phyloP scores from a whole-genome alignment of 1,140 invertebrate genomes.

The Atta cephalotes region DNA sequence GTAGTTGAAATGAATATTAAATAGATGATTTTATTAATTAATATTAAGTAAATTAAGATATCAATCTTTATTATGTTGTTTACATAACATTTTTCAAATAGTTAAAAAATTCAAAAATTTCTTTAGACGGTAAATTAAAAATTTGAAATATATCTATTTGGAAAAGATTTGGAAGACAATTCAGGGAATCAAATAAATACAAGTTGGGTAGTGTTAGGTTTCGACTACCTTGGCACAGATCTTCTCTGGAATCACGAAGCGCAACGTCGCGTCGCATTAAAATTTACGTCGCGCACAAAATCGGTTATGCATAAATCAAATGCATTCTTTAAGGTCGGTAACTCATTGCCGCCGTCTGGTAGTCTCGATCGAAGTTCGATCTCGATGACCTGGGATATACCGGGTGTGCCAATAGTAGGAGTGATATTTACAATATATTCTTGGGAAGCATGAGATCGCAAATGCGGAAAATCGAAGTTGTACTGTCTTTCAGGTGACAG shows the following conservation, averaged over 20 bases:
- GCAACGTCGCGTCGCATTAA: slow-evolving; percentile 64
- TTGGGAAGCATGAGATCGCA: too few relatives aligned
- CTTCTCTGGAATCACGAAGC: slow-evolving; percentile 64
- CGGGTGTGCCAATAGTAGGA: neutral
- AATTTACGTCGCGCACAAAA: slow-evolving; percentile 67
- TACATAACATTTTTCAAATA: neutral
- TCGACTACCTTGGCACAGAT: slow-evolving; percentile 71
- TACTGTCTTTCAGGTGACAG: neutral
- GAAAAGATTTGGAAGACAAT: neutral
- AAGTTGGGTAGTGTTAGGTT: slow-evolving; percentile 60
- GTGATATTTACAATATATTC: neutral
- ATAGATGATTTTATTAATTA: neutral
- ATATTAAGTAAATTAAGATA: too few relatives aligned
- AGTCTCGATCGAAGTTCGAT: slow-evolving; percentile 15
- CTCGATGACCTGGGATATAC: slow-evolving; percentile 20
- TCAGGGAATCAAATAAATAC: slow-evolving; percentile 13
- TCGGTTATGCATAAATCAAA: slow-evolving; percentile 73
- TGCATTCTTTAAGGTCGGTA: slow-evolving; percentile 66
- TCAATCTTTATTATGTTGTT: slow-evolving; percentile 2
- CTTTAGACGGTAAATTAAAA: neutral
- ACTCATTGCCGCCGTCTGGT: slow-evolving; percentile 51
- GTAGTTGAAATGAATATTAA: neutral
- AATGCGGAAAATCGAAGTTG: neutral
- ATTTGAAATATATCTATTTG: neutral
- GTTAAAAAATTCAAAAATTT: neutral